phyloP scores from a whole-genome alignment of 2,113 vertebrate genomes.

The Daboia siamensis region DNA sequence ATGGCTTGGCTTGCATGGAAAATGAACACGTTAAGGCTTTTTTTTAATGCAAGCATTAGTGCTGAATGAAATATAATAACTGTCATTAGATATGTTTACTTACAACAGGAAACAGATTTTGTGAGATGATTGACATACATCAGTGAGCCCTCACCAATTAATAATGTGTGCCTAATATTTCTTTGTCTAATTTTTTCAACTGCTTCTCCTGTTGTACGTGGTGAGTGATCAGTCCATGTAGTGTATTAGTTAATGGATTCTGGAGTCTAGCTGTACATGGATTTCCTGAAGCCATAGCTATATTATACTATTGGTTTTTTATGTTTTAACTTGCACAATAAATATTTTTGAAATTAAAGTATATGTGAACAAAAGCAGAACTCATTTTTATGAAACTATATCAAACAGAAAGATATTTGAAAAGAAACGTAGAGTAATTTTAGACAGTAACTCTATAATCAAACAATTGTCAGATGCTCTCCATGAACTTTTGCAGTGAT shows the following conservation, averaged over 20 bases:
- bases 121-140: background rate
- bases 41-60: background rate
- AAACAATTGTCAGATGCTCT: background rate
- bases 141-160: background rate
- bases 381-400: background rate
- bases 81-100: background rate
- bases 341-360: background rate
- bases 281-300: background rate
- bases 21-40: background rate
- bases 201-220: background rate
- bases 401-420: background rate
- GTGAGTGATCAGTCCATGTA: background rate
- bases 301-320: background rate
- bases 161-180: background rate
- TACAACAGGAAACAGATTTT: background rate
- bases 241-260: background rate
- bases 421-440: background rate
- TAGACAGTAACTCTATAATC: background rate
- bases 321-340: background rate
- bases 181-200: background rate
- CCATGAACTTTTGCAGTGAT: background rate
- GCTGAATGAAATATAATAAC: background rate
- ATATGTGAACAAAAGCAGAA: background rate
- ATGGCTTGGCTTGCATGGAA: background rate
- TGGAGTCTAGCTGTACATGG: background rate